A percentile compares a stretch with the other conserved stretches of the same genome.
Evolutionary conservation across 2,888 invertebrate species (phyloP).

Genomic region (Epsilonema sp.): DNA sequence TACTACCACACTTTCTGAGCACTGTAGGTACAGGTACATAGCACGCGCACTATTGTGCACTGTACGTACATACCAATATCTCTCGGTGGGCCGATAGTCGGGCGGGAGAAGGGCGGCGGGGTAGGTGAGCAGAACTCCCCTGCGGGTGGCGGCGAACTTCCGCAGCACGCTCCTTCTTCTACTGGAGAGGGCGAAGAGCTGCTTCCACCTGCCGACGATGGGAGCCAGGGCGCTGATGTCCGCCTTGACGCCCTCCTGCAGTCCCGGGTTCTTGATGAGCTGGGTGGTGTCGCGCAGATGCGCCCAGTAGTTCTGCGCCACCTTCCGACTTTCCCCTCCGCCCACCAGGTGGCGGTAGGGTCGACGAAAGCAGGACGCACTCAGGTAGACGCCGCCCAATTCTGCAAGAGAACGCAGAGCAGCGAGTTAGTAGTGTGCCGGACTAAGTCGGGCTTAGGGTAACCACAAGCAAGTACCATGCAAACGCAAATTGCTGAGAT

Average conservation of each 20-base stretch:
- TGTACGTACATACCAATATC: no score
- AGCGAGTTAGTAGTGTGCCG: conserved; percentile 2
- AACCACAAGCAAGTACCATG: conserved; percentile 5
- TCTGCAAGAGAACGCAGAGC: conserved; percentile 36
- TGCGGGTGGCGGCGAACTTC: conserved; percentile 44
- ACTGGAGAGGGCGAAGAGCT: no score
- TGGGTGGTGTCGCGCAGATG: conserved; percentile 66
- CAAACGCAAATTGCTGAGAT: no score
- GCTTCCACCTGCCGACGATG: no score
- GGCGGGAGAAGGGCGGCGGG: conserved; percentile 47
- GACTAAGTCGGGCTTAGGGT: no score
- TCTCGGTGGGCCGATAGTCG: background rate
- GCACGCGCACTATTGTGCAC: no score
- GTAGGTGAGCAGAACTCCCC: conserved; percentile 61
- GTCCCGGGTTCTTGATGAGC: conserved; percentile 60
- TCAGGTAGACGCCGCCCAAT: conserved; percentile 57
- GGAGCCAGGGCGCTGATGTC: background rate
- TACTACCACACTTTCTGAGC: no score
- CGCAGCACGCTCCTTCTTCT: background rate
- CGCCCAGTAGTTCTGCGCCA: conserved; percentile 56
- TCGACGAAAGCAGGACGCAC: conserved; percentile 60
- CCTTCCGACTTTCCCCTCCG: conserved; percentile 40
- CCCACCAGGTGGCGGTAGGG: conserved; percentile 42
- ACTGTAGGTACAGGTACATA: no score
- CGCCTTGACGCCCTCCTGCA: conserved; percentile 32